These are phyloP conservation scores for Xerus inauris DNA, from an alignment of 2,113 vertebrate genomes.

Conservation along the genomic window DNA sequence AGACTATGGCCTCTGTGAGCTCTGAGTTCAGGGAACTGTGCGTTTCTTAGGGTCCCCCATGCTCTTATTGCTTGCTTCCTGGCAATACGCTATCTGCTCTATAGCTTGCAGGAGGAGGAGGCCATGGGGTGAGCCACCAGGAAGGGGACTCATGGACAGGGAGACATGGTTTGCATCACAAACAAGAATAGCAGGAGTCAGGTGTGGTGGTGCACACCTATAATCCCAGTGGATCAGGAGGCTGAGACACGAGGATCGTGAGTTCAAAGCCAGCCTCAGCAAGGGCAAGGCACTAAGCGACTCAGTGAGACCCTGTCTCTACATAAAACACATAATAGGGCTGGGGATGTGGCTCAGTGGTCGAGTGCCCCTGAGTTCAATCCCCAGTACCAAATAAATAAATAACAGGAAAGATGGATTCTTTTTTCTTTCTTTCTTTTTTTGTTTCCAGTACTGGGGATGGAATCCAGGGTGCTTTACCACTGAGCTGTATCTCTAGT, in stretches of 20 bases:
- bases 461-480: not conserved
- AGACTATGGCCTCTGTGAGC: not conserved
- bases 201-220: too few relatives aligned
- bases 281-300: too few relatives aligned
- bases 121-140: fast-evolving
- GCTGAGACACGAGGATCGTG: too few relatives aligned
- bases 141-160: not conserved
- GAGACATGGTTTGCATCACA: not conserved
- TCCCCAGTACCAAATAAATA: too few relatives aligned
- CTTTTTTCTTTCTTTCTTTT: not conserved
- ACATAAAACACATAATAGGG: too few relatives aligned
- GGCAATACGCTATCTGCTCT: not conserved
- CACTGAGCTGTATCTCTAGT: too few relatives aligned
- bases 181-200: not conserved
- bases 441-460: not conserved
- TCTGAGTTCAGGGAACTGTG: not conserved
- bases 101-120: not conserved
- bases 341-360: too few relatives aligned
- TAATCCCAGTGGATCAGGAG: too few relatives aligned
- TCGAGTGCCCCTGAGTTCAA: too few relatives aligned
- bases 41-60: not conserved
- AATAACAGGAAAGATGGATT: not conserved
- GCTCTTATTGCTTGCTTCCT: not conserved
- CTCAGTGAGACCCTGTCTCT: too few relatives aligned
- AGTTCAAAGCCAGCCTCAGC: too few relatives aligned